Conservation (phyloP, 2,797 vertebrate species). For the Ptychadena robeensis region DNA sequence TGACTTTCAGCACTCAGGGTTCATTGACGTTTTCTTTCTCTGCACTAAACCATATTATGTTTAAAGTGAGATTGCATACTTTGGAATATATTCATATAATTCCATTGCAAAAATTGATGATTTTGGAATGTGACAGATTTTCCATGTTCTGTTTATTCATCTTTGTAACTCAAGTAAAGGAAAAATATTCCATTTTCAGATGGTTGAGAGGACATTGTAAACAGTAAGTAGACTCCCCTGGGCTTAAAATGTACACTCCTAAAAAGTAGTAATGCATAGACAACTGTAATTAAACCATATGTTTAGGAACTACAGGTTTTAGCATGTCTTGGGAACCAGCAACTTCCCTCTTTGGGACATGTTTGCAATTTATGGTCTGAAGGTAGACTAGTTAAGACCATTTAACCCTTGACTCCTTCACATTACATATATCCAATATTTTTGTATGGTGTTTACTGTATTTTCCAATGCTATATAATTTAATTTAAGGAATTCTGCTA, state of each 20-base stretch:
- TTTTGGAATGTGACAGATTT: slow-evolving; percentile 61
- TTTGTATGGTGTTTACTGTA: too few species aligned
- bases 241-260: slow-evolving; percentile 14
- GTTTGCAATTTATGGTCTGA: too few species aligned
- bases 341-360: too few species aligned
- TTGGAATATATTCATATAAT: slow-evolving; percentile 60
- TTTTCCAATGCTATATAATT: too few species aligned
- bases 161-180: slow-evolving; percentile 43
- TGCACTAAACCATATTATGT: slow-evolving; percentile 59
- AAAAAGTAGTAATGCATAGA: neutral
- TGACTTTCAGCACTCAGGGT: slow-evolving; percentile 23
- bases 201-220: slow-evolving; percentile 42
- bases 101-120: slow-evolving; percentile 49
- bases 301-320: neutral
- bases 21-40: slow-evolving; percentile 24
- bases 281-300: neutral
- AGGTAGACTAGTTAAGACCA: too few species aligned
- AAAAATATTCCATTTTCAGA: slow-evolving; percentile 55
- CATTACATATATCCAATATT: too few species aligned
- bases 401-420: too few species aligned
- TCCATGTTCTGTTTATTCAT: slow-evolving; percentile 62
- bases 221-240: slow-evolving; percentile 29
- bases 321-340: neutral
- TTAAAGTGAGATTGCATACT: slow-evolving; percentile 46
- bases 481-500: too few species aligned